Percentiles rank a stretch among this genome's conserved stretches.
These are phyloP conservation scores for Drosophila jambulina DNA, from an alignment of 1,140 invertebrate genomes.

Conservation along the genomic window DNA sequence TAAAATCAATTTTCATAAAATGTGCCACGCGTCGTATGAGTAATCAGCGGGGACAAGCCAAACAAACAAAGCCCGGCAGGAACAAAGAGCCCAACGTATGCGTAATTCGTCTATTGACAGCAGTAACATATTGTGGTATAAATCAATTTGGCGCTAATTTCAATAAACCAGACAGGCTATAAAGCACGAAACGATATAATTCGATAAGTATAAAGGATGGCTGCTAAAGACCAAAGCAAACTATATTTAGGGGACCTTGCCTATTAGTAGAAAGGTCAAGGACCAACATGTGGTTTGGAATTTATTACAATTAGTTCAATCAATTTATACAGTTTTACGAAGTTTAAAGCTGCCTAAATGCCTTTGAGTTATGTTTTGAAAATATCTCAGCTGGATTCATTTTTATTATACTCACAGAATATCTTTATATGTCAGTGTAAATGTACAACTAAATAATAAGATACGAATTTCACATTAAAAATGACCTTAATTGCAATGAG, in stretches of 20 bases:
- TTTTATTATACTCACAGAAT: too few relatives aligned
- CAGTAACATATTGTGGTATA: slow-evolving; percentile 71
- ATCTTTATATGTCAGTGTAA: too few relatives aligned
- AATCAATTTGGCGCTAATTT: slow-evolving; percentile 80
- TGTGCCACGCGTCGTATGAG: slow-evolving; percentile 74
- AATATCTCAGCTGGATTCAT: not conserved
- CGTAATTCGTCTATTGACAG: slow-evolving; percentile 32
- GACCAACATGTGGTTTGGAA: slow-evolving; percentile 4
- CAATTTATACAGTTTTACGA: not conserved
- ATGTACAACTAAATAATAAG: too few relatives aligned
- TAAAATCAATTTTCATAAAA: slow-evolving; percentile 83
- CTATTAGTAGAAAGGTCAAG: not conserved
- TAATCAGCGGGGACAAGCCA: slow-evolving; percentile 63
- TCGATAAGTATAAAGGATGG: slow-evolving; percentile 23
- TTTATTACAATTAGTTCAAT: not conserved
- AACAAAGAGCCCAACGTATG: slow-evolving; percentile 30
- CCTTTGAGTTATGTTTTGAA: not conserved
- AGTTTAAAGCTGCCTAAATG: not conserved
- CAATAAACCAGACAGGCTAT: slow-evolving; percentile 62
- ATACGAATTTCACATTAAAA: too few relatives aligned
- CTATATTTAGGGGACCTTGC: slow-evolving; percentile 17
- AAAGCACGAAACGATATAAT: slow-evolving; percentile 40
- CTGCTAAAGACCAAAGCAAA: slow-evolving; percentile 1
- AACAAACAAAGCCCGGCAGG: slow-evolving; percentile 53
- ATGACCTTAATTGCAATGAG: too few relatives aligned